Percentiles rank a stretch among this genome's conserved stretches.
These are phyloP conservation scores for Drosophila cardini DNA, from an alignment of 1,140 invertebrate species.

Conservation along the genomic window DNA sequence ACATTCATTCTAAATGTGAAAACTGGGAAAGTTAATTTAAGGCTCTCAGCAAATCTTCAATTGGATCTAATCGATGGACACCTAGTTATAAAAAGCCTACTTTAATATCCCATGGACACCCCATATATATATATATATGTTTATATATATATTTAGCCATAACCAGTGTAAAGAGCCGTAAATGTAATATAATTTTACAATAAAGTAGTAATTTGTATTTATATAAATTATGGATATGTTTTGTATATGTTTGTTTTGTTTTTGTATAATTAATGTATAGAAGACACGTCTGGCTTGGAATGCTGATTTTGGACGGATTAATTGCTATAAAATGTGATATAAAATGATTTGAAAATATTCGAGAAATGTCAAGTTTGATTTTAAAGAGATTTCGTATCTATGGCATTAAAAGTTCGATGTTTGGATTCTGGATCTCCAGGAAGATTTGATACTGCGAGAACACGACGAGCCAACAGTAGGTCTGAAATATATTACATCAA, in stretches of 20 bases:
- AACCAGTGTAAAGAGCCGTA: conserved; percentile 23
- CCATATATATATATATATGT: background rate
- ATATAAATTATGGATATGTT: conserved; percentile 33
- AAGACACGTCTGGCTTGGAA: conserved; percentile 46
- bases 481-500: conserved; percentile 86
- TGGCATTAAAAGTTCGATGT: conserved; percentile 92
- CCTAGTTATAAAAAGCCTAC: background rate
- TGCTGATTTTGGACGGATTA: conserved; percentile 34
- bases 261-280: conserved; percentile 27
- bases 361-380: conserved; percentile 2
- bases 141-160: conserved; percentile 80
- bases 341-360: conserved; percentile 36
- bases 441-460: conserved; percentile 93
- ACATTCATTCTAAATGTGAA: conserved; percentile 49
- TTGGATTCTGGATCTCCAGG: conserved; percentile 92
- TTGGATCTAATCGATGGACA: conserved; percentile 18
- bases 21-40: conserved; percentile 9
- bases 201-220: conserved; percentile 45
- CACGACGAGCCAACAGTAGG: conserved; percentile 94
- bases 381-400: conserved; percentile 55
- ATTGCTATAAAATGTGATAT: conserved; percentile 11
- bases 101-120: background rate
- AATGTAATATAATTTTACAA: conserved; percentile 30
- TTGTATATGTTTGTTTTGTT: conserved; percentile 25
- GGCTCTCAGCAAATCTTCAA: background rate